These are phyloP conservation scores for Cochlearius cochlearius DNA, from an alignment of 2,113 vertebrate species.

Conservation along the genomic window DNA sequence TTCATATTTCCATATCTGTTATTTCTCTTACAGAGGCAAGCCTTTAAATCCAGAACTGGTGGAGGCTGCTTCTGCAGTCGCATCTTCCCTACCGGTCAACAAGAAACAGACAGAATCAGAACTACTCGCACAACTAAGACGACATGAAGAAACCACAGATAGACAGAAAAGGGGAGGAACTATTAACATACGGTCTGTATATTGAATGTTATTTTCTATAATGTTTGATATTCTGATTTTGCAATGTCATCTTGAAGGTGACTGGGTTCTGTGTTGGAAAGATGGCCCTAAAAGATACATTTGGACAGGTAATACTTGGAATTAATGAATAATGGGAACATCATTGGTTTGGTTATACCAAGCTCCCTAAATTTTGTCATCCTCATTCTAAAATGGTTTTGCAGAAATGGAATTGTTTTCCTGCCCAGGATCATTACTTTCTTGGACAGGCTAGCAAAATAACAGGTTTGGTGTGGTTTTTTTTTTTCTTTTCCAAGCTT, in stretches of 20 bases:
- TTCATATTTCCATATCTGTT: background rate
- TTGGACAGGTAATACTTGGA: background rate
- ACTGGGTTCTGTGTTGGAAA: background rate
- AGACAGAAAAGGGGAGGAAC: conserved; percentile 68
- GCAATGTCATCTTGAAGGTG: background rate
- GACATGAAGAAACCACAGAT: conserved; percentile 76
- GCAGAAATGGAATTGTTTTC: conserved; percentile 9
- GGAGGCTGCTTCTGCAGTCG: conserved; percentile 84
- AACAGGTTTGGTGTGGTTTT: background rate
- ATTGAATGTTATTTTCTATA: background rate
- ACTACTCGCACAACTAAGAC: conserved; percentile 81
- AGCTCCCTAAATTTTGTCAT: background rate
- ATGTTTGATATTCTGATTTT: background rate
- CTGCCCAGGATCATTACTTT: background rate
- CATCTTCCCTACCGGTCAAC: conserved; percentile 79
- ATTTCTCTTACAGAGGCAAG: conserved; percentile 37
- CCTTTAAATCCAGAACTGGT: conserved; percentile 78
- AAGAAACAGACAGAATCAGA: conserved; percentile 79
- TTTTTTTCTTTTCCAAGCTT: background rate
- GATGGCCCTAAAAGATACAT: background rate
- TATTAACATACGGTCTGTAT: conserved; percentile 77
- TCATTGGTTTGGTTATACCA: background rate
- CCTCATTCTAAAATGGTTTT: background rate
- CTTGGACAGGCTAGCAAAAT: conserved; percentile 3
- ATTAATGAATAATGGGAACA: background rate